Evolutionary conservation across 2,888 invertebrate species (phyloP).

Genomic region (Ephialtes manifestator): DNA sequence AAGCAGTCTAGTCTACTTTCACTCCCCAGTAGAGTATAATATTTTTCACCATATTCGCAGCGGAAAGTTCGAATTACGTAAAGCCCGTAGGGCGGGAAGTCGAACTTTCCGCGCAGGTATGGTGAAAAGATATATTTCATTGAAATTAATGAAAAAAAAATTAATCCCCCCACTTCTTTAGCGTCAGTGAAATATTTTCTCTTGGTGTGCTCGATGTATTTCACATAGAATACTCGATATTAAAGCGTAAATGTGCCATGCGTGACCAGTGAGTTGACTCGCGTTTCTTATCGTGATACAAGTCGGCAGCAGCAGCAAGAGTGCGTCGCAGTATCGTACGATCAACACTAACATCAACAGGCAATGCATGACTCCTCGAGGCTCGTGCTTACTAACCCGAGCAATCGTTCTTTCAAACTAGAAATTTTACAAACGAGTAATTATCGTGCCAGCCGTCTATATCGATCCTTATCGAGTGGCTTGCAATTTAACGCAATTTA

Average conservation of each 20-base stretch:
- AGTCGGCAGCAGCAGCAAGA: constrained; percentile 15
- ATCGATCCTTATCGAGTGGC: constrained; percentile 46
- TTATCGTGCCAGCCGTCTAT: constrained; percentile 42
- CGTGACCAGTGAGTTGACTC: constrained; percentile 30
- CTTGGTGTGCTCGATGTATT: neutral
- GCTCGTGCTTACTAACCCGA: constrained; percentile 39
- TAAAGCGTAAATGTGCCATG: constrained; percentile 13
- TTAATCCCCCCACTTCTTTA: too few relatives aligned
- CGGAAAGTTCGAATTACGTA: too few relatives aligned
- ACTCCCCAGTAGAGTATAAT: too few relatives aligned
- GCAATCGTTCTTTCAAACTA: constrained; percentile 33
- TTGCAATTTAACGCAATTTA: constrained; percentile 53
- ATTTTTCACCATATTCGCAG: too few relatives aligned
- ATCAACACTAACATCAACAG: constrained; percentile 26
- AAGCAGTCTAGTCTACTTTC: too few relatives aligned
- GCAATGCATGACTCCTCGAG: constrained; percentile 21
- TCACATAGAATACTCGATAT: neutral
- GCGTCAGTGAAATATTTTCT: too few relatives aligned
- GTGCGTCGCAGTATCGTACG: constrained; percentile 31
- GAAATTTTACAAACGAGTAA: constrained; percentile 53
- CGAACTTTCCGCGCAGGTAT: too few relatives aligned
- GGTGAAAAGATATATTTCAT: too few relatives aligned
- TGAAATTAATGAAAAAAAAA: too few relatives aligned
- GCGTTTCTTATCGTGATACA: constrained; percentile 46
- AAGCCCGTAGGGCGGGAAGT: too few relatives aligned